Percentiles rank a stretch among this genome's conserved stretches.
phyloP scores from a whole-genome alignment of 1,140 invertebrate species.

The Zaprionus kolodkinae region DNA sequence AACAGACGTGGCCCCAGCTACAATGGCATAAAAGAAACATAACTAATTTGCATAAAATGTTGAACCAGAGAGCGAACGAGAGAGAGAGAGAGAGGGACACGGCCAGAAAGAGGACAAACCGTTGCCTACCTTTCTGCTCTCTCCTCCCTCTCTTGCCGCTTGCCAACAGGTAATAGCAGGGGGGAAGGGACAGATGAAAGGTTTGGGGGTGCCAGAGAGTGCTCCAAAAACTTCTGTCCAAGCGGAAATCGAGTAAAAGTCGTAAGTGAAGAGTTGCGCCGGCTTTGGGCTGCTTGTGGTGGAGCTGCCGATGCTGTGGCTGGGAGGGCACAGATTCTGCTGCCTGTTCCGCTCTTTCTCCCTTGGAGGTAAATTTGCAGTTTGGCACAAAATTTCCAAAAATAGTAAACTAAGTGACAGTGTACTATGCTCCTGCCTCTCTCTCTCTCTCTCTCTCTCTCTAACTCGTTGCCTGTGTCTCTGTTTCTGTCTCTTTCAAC shows the following conservation, averaged over 20 bases:
- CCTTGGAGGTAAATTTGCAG: slow-evolving; percentile 49
- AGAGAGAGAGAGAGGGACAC: neutral
- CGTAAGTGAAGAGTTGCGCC: slow-evolving; percentile 54
- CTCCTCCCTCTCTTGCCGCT: neutral
- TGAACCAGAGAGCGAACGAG: slow-evolving; percentile 38
- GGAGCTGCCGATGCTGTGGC: too few relatives aligned
- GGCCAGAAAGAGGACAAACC: neutral
- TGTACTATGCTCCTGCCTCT: slow-evolving; percentile 18
- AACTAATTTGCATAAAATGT: slow-evolving; percentile 82
- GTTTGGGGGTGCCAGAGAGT: neutral
- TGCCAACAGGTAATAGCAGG: slow-evolving; percentile 14
- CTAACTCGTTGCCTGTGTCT: neutral
- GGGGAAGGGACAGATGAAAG: neutral
- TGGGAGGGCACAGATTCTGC: neutral
- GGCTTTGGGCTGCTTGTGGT: neutral
- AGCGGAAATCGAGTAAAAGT: slow-evolving; percentile 71
- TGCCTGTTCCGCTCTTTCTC: slow-evolving; percentile 10
- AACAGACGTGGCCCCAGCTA: slow-evolving; percentile 50
- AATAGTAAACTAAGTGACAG: slow-evolving; percentile 74
- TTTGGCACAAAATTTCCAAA: slow-evolving; percentile 62
- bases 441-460: too few relatives aligned
- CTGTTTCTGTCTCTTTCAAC: neutral
- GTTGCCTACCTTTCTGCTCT: neutral
- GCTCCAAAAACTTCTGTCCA: slow-evolving; percentile 49
- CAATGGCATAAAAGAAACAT: slow-evolving; percentile 78